Evolutionary conservation across 2,888 invertebrate genomes (phyloP), one percentile per base, ranked within the genome.

Genomic region (Drosophila merina): DNA sequence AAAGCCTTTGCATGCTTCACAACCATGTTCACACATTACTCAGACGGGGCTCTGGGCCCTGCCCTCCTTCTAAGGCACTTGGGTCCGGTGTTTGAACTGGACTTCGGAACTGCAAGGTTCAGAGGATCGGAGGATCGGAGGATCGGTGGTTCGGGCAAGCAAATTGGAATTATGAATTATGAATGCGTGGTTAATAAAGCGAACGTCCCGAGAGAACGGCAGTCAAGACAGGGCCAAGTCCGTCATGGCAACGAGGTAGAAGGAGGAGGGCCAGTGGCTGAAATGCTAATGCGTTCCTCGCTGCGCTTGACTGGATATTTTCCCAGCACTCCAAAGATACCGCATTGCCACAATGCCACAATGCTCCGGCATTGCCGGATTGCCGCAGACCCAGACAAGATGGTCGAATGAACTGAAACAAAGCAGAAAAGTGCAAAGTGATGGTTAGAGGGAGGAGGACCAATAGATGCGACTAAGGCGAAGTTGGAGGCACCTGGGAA

Each of bases 161-260:
- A 88, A 88, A 88, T 89, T 88, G 88, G 86, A 88, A 89, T 89
- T 89, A 89, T 89, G 89, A 89, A 89, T 88, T 89, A 89, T 89
- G 89, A 82, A 81, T 82, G 86, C 86, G 82, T 83, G 87, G 87
- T 82, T 87, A 86, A 83, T 84, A 85, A 85, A 85, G 79, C 68
- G 79, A 85, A 76, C 66, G 79, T 52, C 49, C 52, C 54, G 52
- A 49, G 54, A 30, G 62, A 68, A 63, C 45, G 64, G 68, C 75
- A 66, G 63, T 63, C 70, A 71, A 63, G 76, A 70, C 76, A 67
- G 64, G 71, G 40, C 58, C 79, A 82, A 75, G 74, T 75, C 77
- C 78, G 80, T 79, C 84, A 87, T 79, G 86, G 86, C 72, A 82
- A 76, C 79, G 71, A 72, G 31, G 48, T 42, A 25, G 50, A 26